Conservation (phyloP, 2,113 vertebrate genomes). For the Petromus typicus region DNA sequence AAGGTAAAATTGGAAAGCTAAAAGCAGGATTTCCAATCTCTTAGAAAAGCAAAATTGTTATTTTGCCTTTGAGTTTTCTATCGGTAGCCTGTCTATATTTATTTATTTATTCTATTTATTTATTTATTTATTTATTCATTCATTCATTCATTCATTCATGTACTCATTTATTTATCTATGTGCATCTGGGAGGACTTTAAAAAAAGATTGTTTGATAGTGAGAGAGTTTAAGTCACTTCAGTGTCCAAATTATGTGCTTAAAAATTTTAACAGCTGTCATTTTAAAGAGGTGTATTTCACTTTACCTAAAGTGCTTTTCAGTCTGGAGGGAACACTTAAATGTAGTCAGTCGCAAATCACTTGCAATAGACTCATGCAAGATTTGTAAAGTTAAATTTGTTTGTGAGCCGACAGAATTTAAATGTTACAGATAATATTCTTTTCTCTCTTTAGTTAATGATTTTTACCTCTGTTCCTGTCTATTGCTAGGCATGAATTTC, state of each 20-base stretch:
- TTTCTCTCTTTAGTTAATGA: slow-evolving; percentile 52
- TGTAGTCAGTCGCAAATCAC: slow-evolving; percentile 84
- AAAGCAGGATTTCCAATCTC: not conserved
- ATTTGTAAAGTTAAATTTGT: slow-evolving; percentile 79
- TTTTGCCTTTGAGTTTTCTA: slow-evolving; percentile 60
- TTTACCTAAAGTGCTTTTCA: slow-evolving; percentile 84
- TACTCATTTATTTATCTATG: slow-evolving; percentile 57
- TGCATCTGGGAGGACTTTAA: slow-evolving; percentile 36
- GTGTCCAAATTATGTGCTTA: slow-evolving; percentile 74
- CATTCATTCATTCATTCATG: too few species aligned
- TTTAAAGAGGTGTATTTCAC: slow-evolving; percentile 80
- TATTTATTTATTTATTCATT: too few species aligned
- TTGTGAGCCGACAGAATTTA: slow-evolving; percentile 73
- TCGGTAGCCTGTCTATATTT: slow-evolving; percentile 56
- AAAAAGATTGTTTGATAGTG: slow-evolving; percentile 73
- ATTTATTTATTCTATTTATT: slow-evolving; percentile 60
- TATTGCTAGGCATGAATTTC: not conserved
- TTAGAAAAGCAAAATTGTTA: not conserved
- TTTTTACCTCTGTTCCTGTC: slow-evolving; percentile 5
- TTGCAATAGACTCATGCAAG: slow-evolving; percentile 75
- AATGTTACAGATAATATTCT: slow-evolving; percentile 70
- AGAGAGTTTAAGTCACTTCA: slow-evolving; percentile 81
- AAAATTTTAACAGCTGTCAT: slow-evolving; percentile 83
- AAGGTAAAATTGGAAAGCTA: slow-evolving; percentile 29
- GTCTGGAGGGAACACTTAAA: slow-evolving; percentile 85